These are phyloP conservation scores for Protobothrops flavoviridis DNA, from an alignment of 2,113 vertebrate species.

Conservation along the genomic window DNA sequence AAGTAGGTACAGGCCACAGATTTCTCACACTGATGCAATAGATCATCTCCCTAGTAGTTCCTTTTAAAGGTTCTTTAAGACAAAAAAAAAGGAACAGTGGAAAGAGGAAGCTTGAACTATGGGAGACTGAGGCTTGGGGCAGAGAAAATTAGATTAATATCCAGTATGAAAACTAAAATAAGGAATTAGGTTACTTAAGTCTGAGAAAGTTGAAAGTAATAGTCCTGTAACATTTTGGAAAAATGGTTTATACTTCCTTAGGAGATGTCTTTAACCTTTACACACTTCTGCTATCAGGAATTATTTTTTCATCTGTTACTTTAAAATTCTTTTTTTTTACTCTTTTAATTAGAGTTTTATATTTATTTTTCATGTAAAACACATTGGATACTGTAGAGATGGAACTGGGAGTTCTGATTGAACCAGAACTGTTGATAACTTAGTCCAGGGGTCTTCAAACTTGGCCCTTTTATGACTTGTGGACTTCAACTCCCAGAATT, in stretches of 20 bases:
- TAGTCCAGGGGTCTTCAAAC: too few relatives aligned
- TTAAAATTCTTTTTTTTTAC: background rate
- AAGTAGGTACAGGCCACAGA: background rate
- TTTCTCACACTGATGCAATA: background rate
- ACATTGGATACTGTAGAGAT: background rate
- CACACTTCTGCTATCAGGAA: background rate
- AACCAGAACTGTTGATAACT: background rate
- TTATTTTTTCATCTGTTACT: background rate
- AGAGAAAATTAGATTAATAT: background rate
- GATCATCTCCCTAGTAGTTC: background rate
- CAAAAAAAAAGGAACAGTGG: background rate
- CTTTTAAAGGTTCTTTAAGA: background rate
- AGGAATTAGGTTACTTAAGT: background rate
- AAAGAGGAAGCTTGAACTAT: background rate
- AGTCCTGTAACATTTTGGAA: background rate
- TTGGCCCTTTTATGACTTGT: too few relatives aligned
- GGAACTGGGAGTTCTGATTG: background rate
- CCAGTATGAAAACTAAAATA: background rate
- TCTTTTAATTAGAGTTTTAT: background rate
- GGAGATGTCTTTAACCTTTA: background rate
- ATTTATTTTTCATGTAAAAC: background rate
- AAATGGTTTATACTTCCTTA: background rate
- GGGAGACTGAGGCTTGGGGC: background rate
- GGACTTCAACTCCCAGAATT: too few relatives aligned
- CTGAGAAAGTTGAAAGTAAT: background rate